Evolutionary conservation across 2,797 vertebrate species (phyloP).

Genomic region (Sebastes itinus): DNA sequence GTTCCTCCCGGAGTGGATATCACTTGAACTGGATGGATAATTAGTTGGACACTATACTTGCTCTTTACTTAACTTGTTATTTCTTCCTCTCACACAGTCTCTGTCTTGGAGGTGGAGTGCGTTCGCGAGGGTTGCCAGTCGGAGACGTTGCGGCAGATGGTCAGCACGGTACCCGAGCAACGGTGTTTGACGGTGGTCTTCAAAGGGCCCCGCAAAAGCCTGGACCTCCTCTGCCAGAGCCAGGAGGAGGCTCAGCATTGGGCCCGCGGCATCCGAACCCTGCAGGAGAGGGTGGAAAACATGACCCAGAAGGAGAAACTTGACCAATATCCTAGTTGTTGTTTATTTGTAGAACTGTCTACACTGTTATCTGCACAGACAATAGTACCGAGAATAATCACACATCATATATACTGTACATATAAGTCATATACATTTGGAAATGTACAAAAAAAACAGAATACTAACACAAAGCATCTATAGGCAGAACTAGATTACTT

Average conservation of each 20-base stretch:
- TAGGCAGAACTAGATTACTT: too few species aligned
- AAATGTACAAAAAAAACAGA: too few species aligned
- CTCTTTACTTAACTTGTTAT: neutral
- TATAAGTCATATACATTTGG: neutral
- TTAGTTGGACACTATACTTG: neutral
- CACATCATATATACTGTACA: neutral
- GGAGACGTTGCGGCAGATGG: conserved; percentile 84
- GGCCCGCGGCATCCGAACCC: conserved; percentile 88
- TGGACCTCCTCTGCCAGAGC: conserved; percentile 88
- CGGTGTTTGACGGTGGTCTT: conserved; percentile 91
- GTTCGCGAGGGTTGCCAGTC: conserved; percentile 84
- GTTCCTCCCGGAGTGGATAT: neutral
- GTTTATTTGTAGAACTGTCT: neutral
- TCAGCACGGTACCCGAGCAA: conserved; percentile 75
- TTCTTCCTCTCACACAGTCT: conserved; percentile 62
- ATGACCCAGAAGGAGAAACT: conserved; percentile 95
- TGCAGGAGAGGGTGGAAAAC: conserved; percentile 87
- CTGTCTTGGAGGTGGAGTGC: conserved; percentile 81
- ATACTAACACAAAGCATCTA: neutral
- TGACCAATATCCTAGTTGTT: conserved; percentile 90
- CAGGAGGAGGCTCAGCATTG: conserved; percentile 88
- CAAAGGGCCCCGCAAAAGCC: conserved; percentile 87
- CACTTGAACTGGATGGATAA: neutral
- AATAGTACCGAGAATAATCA: neutral
- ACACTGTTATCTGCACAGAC: neutral